Percentiles rank a stretch among this genome's conserved stretches.
Evolutionary conservation across 2,888 invertebrate genomes (phyloP).

Genomic region (Dendrolimus houi): DNA sequence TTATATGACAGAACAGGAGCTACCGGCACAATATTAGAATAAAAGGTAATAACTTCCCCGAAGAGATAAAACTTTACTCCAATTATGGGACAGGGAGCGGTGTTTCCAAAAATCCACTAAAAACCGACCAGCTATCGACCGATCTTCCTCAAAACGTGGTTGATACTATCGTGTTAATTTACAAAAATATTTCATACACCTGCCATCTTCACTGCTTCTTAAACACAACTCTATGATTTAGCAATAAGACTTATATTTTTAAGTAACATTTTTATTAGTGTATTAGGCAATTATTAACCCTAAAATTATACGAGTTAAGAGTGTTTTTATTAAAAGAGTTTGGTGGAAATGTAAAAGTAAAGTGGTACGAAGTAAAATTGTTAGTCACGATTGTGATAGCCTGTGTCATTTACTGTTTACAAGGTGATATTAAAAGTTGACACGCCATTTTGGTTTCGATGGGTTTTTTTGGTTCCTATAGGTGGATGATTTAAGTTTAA

Average conservation of each 20-base stretch:
- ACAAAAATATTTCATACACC: constrained; percentile 20
- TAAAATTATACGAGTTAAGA: neutral
- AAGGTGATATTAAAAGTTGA: constrained; percentile 57
- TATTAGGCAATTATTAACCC: neutral
- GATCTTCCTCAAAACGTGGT: constrained; percentile 46
- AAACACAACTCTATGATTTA: too few species aligned
- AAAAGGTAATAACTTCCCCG: constrained; percentile 66
- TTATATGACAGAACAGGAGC: constrained; percentile 12
- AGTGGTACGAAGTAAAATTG: constrained; percentile 38
- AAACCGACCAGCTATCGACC: constrained; percentile 52
- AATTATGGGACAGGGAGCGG: constrained; percentile 60
- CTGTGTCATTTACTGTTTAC: constrained; percentile 51
- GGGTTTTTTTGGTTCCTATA: too few species aligned
- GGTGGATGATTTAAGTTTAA: too few species aligned
- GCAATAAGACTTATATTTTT: too few species aligned
- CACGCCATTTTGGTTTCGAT: constrained; percentile 42
- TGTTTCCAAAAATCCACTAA: constrained; percentile 66
- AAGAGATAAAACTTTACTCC: constrained; percentile 63
- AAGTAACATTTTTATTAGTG: neutral
- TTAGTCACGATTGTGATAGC: constrained; percentile 57
- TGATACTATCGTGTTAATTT: constrained; percentile 46
- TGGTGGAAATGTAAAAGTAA: neutral
- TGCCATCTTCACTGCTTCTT: too few species aligned
- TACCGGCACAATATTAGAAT: constrained; percentile 45
- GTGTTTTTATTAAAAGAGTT: neutral